Base-by-base conservation (phyloP, 1,140 invertebrate species). In the Hypothenemus hampei region DNA sequence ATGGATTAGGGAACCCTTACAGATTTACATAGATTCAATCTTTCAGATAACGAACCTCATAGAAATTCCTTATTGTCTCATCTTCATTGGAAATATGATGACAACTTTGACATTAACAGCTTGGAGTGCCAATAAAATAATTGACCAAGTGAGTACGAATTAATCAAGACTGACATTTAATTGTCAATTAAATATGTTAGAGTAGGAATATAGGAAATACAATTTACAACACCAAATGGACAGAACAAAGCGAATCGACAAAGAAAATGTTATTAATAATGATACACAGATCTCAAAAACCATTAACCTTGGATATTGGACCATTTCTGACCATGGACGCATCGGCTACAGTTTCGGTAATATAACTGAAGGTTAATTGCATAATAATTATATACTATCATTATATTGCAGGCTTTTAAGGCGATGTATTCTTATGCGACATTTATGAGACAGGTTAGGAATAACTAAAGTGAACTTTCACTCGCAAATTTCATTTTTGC, bases 141-240 rank as follows among this genome's bases (percentile, higher is more conserved):
- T 26, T 2, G 43, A 29, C 6, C 11, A 45, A 24, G 43, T 37
- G 26, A 31, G 26, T 8, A 29, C 26, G 18, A 8, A 37, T 16
- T 15, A 0, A n/a, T 37, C 35, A 37, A 43, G 11, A 43, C 6
- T 21, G 11, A 0, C 3, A 16, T 23, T 43, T 43, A n/a, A n/a
- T n/a, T n/a, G n/a, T n/a, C n/a, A n/a, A n/a, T n/a, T n/a, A n/a
- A n/a, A n/a, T n/a, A n/a, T n/a, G n/a, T 43, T 31, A 50, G 47
- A 50, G 47, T 18, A 13, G 6, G n/a, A 50, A 50, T 37, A 13
- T 50, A n/a, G 33, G 20, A 37, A 37, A 50, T 26, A 36, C 33
- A 1, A 29, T 39, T 10, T 50, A 50, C 24, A 21, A 37, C 16
- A 39, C 35, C 19, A 50, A 50, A 22, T 50, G 47, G 47, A 40